Conservation (phyloP, 2,888 invertebrate species). For the Trimorus sp. region DNA sequence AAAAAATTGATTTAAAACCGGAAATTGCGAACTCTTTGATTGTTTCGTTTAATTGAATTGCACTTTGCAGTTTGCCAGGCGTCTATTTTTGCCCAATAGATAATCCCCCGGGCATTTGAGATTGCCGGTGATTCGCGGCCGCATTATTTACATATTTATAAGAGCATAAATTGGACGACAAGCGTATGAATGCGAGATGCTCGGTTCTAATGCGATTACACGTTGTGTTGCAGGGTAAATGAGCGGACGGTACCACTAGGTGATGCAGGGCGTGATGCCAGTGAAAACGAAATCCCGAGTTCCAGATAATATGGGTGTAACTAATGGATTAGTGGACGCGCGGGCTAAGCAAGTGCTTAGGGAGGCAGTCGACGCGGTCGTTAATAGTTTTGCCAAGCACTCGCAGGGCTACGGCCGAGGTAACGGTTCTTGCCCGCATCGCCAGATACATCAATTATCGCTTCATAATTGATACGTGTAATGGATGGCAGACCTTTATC, state of each 20-base stretch:
- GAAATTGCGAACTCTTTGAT: too few relatives aligned
- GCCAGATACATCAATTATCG: too few relatives aligned
- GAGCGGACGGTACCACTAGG: constrained; percentile 60
- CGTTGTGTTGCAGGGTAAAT: constrained; percentile 65
- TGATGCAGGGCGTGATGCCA: constrained; percentile 80
- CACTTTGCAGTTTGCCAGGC: too few relatives aligned
- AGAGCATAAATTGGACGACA: constrained; percentile 36
- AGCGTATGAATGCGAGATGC: constrained; percentile 8
- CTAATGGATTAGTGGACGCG: constrained; percentile 82
- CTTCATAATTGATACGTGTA: too few relatives aligned
- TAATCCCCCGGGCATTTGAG: background rate
- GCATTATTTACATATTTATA: constrained; percentile 39
- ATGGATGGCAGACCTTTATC: too few relatives aligned
- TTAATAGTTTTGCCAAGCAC: constrained; percentile 88
- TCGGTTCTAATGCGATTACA: constrained; percentile 29
- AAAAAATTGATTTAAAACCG: too few relatives aligned
- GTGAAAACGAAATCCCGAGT: constrained; percentile 79
- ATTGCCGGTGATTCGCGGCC: background rate
- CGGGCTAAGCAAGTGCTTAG: constrained; percentile 84
- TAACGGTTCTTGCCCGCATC: constrained; percentile 71
- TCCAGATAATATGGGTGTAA: constrained; percentile 79
- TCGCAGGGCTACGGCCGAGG: constrained; percentile 88
- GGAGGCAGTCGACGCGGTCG: constrained; percentile 89
- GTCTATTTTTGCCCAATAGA: too few relatives aligned
- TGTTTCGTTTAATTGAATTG: too few relatives aligned